Evolutionary conservation across 2,888 invertebrate species (phyloP).

Genomic region (Parnassius mnemosyne): DNA sequence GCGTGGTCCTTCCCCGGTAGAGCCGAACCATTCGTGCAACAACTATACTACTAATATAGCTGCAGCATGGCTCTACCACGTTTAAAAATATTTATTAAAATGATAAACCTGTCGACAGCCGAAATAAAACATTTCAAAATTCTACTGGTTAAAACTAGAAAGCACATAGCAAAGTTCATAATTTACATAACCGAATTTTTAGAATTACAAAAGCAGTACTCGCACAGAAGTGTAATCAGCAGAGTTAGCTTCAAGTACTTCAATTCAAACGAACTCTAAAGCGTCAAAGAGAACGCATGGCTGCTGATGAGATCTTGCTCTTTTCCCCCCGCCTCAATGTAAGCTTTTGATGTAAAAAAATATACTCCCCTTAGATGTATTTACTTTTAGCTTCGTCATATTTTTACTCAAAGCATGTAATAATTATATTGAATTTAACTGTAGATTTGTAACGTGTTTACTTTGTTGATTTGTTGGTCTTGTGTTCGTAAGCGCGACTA

Average conservation of each 20-base stretch:
- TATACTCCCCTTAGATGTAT: not conserved
- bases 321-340: not conserved
- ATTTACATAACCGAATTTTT: not conserved
- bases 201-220: not conserved
- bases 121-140: too few relatives aligned
- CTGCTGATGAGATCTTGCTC: not conserved
- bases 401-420: not conserved
- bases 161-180: too few relatives aligned
- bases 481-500: too few relatives aligned
- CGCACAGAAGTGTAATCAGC: not conserved
- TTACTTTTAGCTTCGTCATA: not conserved
- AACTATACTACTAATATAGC: too few relatives aligned
- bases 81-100: too few relatives aligned
- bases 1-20: too few relatives aligned
- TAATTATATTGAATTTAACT: not conserved
- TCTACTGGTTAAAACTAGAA: too few relatives aligned
- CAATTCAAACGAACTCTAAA: not conserved
- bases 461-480: too few relatives aligned
- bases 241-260: not conserved
- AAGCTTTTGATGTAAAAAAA: conserved; percentile 1
- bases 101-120: too few relatives aligned
- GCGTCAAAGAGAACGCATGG: not conserved
- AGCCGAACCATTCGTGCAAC: too few relatives aligned
- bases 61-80: too few relatives aligned
- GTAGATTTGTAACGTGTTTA: not conserved